A percentile compares a stretch with the other conserved stretches of the same genome.
Conservation (phyloP, 2,888 invertebrate genomes). For the Anarsia innoxiella region DNA sequence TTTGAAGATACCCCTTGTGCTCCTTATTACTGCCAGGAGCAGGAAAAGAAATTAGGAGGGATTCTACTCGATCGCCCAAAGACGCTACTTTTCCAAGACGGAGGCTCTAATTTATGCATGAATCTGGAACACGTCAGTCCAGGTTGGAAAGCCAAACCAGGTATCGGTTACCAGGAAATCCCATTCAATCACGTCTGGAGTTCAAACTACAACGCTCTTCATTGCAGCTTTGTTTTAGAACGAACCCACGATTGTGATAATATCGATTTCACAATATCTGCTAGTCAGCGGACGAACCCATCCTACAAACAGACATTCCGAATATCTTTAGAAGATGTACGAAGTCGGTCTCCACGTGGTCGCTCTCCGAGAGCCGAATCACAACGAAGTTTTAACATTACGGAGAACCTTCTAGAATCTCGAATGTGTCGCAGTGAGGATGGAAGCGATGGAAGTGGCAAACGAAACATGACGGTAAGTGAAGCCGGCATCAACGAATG, state of each 20-base stretch:
- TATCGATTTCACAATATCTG: constrained; percentile 63
- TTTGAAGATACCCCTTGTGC: constrained; percentile 96
- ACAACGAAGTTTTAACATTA: constrained; percentile 66
- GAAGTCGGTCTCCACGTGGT: constrained; percentile 62
- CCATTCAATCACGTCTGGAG: constrained; percentile 95
- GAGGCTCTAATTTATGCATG: constrained; percentile 90
- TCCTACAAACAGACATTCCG: constrained; percentile 69
- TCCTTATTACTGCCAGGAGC: constrained; percentile 87
- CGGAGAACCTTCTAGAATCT: constrained; percentile 63
- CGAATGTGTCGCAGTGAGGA: constrained; percentile 67
- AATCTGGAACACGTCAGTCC: constrained; percentile 91
- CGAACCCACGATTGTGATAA: constrained; percentile 76
- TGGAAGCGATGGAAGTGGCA: constrained; percentile 56
- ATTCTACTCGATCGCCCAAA: constrained; percentile 91
- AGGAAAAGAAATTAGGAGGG: constrained; percentile 88
- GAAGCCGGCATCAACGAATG: constrained; percentile 78
- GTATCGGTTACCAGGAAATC: constrained; percentile 89
- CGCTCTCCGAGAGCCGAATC: constrained; percentile 66
- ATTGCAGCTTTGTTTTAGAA: constrained; percentile 92
- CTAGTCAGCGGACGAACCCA: constrained; percentile 66
- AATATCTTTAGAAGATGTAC: constrained; percentile 62
- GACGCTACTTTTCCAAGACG: constrained; percentile 91
- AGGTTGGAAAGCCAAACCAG: constrained; percentile 93
- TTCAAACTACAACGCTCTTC: constrained; percentile 87
- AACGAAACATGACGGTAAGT: constrained; percentile 74